Conservation (phyloP, 2,797 vertebrate genomes). For the Emydoidea blandingii region DNA sequence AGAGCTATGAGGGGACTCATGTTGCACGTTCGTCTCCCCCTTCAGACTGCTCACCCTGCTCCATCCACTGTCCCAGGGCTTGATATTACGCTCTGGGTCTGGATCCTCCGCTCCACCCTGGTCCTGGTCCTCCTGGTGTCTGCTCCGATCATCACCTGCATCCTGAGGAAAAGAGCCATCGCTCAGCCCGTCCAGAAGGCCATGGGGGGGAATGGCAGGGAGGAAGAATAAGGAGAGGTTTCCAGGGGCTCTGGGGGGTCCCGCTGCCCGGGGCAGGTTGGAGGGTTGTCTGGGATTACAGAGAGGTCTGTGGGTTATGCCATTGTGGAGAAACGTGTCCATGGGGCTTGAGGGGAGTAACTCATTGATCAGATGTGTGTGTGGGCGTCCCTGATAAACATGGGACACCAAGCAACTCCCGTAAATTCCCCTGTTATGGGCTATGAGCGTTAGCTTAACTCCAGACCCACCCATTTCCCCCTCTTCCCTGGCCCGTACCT, state of each 20-base stretch:
- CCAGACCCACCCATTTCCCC: neutral
- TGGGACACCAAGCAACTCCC: neutral
- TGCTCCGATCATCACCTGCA: neutral
- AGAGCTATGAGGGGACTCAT: neutral
- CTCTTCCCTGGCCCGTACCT: neutral
- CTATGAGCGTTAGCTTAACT: neutral
- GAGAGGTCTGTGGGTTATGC: neutral
- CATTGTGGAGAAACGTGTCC: neutral
- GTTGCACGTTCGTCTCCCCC: neutral
- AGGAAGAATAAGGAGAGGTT: neutral
- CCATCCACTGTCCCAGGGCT: neutral
- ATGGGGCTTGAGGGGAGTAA: neutral
- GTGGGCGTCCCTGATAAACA: neutral
- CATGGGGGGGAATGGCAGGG: neutral
- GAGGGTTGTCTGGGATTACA: neutral
- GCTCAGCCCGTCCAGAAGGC: fast-evolving
- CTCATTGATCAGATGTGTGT: neutral
- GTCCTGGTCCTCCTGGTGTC: neutral
- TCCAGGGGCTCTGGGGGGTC: neutral
- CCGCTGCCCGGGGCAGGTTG: neutral
- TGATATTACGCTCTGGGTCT: neutral
- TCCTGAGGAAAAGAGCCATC: neutral
- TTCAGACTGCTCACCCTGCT: neutral
- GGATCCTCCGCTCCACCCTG: neutral
- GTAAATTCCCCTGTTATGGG: neutral